phyloP scores from a whole-genome alignment of 2,113 vertebrate genomes.

The Mesoclemmys tuberculata region DNA sequence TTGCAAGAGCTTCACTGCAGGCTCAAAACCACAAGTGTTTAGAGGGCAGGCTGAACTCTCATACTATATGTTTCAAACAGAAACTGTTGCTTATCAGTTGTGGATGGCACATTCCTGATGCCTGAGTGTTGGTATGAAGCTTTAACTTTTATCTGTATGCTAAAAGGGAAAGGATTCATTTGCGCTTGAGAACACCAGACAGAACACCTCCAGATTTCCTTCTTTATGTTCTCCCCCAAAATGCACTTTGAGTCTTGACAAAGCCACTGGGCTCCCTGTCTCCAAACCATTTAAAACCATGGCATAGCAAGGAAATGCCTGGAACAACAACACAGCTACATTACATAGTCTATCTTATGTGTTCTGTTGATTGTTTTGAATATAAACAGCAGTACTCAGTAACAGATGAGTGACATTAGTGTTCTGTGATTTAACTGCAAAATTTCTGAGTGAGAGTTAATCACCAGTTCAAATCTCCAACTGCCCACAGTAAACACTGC shows the following conservation, averaged over 20 bases:
- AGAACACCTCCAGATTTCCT: neutral
- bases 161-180: slow-evolving; percentile 56
- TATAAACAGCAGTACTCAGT: neutral
- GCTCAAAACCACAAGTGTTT: neutral
- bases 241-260: neutral
- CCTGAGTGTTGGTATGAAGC: slow-evolving; percentile 44
- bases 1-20: slow-evolving; percentile 28
- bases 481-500: neutral
- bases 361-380: neutral
- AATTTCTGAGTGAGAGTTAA: neutral
- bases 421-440: neutral
- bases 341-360: neutral
- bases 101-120: slow-evolving; percentile 59
- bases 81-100: slow-evolving; percentile 54
- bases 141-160: slow-evolving; percentile 54
- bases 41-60: neutral
- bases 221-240: neutral
- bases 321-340: neutral
- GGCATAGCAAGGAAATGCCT: slow-evolving; percentile 9
- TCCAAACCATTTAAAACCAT: slow-evolving; percentile 12
- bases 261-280: slow-evolving; percentile 8
- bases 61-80: neutral
- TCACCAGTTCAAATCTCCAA: neutral
- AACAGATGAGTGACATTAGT: neutral
- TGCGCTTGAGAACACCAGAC: slow-evolving; percentile 28